Base-by-base conservation (phyloP, 1,140 invertebrate species). In the Drosophila pectinifera region DNA sequence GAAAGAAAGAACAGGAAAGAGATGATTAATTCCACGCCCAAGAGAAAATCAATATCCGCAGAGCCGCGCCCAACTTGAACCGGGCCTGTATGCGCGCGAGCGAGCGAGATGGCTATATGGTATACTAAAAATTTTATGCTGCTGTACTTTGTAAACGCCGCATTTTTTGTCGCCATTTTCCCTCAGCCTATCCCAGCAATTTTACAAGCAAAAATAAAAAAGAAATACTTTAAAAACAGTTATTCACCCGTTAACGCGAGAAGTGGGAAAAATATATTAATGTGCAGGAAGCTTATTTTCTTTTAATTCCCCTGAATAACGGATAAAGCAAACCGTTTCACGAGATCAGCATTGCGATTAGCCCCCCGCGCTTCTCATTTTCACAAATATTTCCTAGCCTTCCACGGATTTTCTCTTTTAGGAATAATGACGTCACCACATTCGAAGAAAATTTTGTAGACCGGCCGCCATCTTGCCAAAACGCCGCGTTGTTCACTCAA, bases 341-440 rank as follows among this genome's bases (percentile, higher is more conserved):
- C 22, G 26, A 49, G 10, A n/a, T 13, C 5, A 16, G 26, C 24
- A 34, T 34, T 1, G 7, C 28, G 7, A 53, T n/a, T 18, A 2
- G 13, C 7, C 14, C 6, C 4, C 6, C 4, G 18, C 3, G 11
- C 8, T 18, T 34, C 6, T 1, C 1, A 39, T 39, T 39, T n/a
- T n/a, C 1, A 16, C 14, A 39, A 11, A 39, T 7, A 18, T 20
- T 31, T 18, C 18, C 49, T 6, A 6, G 18, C 18, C 22, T 38
- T 36, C 11, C 34, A 22, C 5, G 16, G 20, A 24, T 5, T 62
- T 65, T 64, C 36, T 26, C 13, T 51, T 41, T 3, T 3, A 14
- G 22, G 26, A 28, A 8, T 10, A 16, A 65, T 86, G 83, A 86
- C 83, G 83, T 86, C 83, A 86, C 48, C 83, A 48, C 34, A 26